These are phyloP conservation scores for Frankliniella fusca DNA, from an alignment of 2,888 invertebrate genomes.

Conservation along the genomic window DNA sequence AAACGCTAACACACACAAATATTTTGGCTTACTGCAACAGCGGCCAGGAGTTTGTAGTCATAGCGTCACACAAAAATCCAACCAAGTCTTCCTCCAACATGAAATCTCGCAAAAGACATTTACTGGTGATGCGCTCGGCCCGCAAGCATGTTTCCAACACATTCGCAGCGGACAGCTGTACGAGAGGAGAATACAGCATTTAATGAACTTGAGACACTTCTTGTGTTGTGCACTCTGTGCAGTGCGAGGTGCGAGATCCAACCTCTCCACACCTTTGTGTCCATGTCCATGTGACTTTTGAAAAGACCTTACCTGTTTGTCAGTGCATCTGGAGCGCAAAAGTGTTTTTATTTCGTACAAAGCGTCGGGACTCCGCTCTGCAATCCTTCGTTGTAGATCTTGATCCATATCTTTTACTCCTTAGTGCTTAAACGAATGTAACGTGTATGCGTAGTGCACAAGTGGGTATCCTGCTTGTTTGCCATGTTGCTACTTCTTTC, in stretches of 20 bases:
- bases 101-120: not conserved
- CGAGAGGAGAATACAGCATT: not conserved
- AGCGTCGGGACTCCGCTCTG: not conserved
- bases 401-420: not conserved
- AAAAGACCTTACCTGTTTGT: not conserved
- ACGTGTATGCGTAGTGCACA: too few species aligned
- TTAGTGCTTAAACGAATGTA: too few species aligned
- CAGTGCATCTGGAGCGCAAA: not conserved
- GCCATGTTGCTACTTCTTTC: too few species aligned
- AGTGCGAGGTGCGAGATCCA: too few species aligned
- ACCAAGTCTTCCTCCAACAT: constrained; percentile 11
- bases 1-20: too few species aligned
- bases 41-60: not conserved
- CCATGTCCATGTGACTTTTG: too few species aligned
- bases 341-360: not conserved
- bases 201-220: not conserved
- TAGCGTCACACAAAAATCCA: not conserved
- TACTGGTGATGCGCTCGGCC: not conserved
- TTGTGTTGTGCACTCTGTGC: not conserved
- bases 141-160: not conserved
- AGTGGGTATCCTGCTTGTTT: too few species aligned
- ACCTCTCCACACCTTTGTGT: too few species aligned
- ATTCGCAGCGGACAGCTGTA: not conserved
- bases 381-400: not conserved
- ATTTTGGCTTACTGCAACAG: not conserved